These are phyloP conservation scores for Glaucomys volans DNA, from an alignment of 2,113 vertebrate genomes.

Conservation along the genomic window DNA sequence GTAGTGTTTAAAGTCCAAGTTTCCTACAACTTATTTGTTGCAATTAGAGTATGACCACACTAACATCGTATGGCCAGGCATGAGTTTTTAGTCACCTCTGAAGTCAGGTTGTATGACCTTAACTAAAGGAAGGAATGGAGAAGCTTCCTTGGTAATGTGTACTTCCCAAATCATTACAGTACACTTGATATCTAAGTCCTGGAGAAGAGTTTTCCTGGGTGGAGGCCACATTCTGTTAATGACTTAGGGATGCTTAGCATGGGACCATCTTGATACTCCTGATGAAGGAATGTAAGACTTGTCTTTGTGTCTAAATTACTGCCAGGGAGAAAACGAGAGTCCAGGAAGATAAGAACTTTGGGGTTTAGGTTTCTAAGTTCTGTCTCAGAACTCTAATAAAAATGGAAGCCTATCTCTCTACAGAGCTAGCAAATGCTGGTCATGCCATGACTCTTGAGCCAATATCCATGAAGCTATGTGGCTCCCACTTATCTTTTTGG, in stretches of 20 bases:
- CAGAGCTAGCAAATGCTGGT: neutral
- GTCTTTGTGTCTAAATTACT: neutral
- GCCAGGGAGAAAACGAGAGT: slow-evolving; percentile 24
- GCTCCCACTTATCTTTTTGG: neutral
- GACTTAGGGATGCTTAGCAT: neutral
- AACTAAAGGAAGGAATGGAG: neutral
- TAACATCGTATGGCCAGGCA: neutral
- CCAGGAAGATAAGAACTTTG: neutral
- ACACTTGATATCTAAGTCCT: slow-evolving; percentile 8
- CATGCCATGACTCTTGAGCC: neutral
- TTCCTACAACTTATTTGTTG: neutral
- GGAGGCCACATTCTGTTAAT: neutral
- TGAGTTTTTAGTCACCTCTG: neutral
- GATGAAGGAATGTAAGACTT: neutral
- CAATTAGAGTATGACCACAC: neutral
- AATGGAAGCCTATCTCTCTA: neutral
- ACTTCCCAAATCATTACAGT: neutral
- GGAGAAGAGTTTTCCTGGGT: neutral
- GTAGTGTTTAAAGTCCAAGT: neutral
- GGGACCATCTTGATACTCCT: neutral
- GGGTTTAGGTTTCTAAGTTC: slow-evolving; percentile 4
- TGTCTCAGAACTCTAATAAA: neutral
- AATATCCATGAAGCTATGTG: fast-evolving
- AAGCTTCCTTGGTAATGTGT: neutral
- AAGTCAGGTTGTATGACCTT: neutral